phyloP scores from a whole-genome alignment of 1,140 invertebrate species.

The Ditylenchus dipsaci region DNA sequence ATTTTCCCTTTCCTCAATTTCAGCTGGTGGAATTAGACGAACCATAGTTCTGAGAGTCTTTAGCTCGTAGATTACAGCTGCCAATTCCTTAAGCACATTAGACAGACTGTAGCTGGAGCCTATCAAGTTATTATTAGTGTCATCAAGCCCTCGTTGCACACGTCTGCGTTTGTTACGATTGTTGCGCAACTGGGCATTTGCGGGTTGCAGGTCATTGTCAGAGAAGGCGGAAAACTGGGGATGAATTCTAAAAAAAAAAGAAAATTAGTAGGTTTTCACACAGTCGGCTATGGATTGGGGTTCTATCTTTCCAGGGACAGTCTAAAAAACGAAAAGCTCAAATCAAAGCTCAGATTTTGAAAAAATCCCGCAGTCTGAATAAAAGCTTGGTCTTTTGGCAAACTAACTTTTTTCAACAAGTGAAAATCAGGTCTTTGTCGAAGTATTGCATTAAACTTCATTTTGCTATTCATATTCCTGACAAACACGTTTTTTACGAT shows the following conservation, averaged over 20 bases:
- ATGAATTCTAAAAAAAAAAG: conserved; percentile 23
- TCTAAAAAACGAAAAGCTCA: too few species aligned
- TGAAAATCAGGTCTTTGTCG: too few species aligned
- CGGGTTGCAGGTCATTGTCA: conserved; percentile 12
- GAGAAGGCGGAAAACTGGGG: conserved; percentile 22
- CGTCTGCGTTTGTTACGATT: neutral
- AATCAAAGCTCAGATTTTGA: too few species aligned
- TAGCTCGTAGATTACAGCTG: conserved; percentile 30
- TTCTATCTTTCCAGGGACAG: too few species aligned
- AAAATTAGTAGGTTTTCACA: too few species aligned
- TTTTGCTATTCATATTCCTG: too few species aligned
- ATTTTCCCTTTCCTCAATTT: conserved; percentile 6
- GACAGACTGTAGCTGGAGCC: conserved; percentile 26
- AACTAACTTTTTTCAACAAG: too few species aligned
- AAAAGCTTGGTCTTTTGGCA: too few species aligned
- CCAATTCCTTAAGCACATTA: conserved; percentile 27
- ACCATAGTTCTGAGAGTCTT: conserved; percentile 15
- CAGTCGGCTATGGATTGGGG: too few species aligned
- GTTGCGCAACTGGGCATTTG: neutral
- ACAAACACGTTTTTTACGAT: too few species aligned
- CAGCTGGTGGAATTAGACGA: neutral
- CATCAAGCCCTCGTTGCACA: neutral
- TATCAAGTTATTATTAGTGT: neutral
- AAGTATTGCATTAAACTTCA: too few species aligned
- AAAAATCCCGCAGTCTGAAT: too few species aligned